phyloP scores from a whole-genome alignment of 2,888 invertebrate genomes.

The Girardia tigrina region DNA sequence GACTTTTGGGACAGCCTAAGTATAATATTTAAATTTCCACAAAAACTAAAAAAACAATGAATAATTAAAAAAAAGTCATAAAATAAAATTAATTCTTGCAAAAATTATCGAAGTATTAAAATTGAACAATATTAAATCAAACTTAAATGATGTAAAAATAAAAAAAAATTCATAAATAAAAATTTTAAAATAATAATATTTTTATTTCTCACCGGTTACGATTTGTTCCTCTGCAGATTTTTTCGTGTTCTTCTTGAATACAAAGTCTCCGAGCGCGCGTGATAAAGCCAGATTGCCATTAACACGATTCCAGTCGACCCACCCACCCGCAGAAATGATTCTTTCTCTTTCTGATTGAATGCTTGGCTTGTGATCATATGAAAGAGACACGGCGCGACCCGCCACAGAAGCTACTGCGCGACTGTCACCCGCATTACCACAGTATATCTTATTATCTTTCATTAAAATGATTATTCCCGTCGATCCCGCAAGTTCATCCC shows the following conservation, averaged over 20 bases:
- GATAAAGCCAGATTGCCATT: conserved; percentile 92
- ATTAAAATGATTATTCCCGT: conserved; percentile 66
- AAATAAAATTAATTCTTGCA: no score
- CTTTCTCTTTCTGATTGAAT: conserved; percentile 71
- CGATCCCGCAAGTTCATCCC: conserved; percentile 81
- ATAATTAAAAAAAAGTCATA: not conserved
- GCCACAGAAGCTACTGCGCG: conserved; percentile 75
- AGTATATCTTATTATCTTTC: conserved; percentile 71
- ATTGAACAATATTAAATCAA: not conserved
- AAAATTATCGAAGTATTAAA: no score
- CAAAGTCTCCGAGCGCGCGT: conserved; percentile 86
- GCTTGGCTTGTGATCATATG: conserved; percentile 87
- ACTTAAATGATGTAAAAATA: not conserved
- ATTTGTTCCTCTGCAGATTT: conserved; percentile 82
- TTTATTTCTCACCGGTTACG: conserved; percentile 65
- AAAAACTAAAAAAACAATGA: not conserved
- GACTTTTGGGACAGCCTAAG: no score
- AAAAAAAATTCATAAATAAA: not conserved
- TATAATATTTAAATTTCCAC: not conserved
- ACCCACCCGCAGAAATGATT: conserved; percentile 82
- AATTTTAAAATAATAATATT: not conserved
- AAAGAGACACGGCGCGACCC: conserved; percentile 64
- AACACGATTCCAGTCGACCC: conserved; percentile 91
- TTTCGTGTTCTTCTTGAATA: conserved; percentile 76
- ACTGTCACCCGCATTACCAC: conserved; percentile 93